Conservation (phyloP, 2,888 invertebrate genomes). For the Calameuta idolon region DNA sequence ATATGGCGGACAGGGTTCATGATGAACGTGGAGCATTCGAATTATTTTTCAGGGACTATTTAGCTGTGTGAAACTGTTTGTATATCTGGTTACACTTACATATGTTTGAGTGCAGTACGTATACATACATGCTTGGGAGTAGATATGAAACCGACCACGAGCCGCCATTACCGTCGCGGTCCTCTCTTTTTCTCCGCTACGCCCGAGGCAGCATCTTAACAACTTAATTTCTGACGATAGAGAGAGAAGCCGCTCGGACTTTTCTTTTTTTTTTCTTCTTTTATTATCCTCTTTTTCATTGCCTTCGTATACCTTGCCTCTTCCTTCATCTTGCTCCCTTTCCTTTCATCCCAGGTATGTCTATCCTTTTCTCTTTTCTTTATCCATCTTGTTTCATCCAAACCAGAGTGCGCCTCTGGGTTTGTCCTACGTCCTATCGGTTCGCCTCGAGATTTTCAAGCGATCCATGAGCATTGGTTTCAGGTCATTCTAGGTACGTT, state of each 20-base stretch:
- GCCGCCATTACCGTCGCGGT: constrained; percentile 43
- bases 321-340: background rate
- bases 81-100: constrained; percentile 3
- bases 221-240: constrained; percentile 58
- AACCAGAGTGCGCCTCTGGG: background rate
- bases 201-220: constrained; percentile 58
- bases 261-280: constrained; percentile 10
- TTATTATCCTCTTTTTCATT: constrained; percentile 13
- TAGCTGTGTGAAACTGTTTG: background rate
- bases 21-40: background rate
- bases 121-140: background rate
- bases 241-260: constrained; percentile 29
- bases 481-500: background rate
- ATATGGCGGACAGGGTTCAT: background rate
- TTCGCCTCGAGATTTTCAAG: background rate
- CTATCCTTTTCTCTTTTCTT: background rate
- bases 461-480: background rate
- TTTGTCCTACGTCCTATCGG: background rate
- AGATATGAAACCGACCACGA: constrained; percentile 25
- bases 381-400: background rate
- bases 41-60: background rate
- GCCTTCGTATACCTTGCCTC: constrained; percentile 6
- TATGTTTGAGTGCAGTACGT: constrained; percentile 8
- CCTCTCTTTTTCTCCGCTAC: constrained; percentile 42
- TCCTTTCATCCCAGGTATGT: background rate